Evolutionary conservation across 2,113 vertebrate genomes (phyloP).

Genomic region (Lates calcarifer): DNA sequence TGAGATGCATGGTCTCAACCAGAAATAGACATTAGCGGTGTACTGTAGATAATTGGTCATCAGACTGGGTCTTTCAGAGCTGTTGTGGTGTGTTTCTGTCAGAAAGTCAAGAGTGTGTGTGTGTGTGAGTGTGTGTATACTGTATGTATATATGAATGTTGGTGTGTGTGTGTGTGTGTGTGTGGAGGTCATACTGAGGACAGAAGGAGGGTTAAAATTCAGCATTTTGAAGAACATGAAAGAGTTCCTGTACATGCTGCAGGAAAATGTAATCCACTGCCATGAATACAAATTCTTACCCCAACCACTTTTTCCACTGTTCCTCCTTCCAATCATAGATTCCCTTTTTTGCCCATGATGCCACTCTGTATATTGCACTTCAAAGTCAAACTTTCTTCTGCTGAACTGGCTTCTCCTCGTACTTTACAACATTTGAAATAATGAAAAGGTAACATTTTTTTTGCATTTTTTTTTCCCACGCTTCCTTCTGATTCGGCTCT

Average conservation of each 20-base stretch:
- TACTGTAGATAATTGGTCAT: conserved; percentile 44
- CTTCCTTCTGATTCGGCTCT: neutral
- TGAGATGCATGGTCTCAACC: conserved; percentile 20
- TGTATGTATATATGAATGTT: neutral
- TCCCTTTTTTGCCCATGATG: conserved; percentile 16
- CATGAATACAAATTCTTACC: conserved; percentile 21
- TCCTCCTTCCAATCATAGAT: conserved; percentile 33
- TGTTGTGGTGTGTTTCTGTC: conserved; percentile 12
- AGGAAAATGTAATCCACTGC: conserved; percentile 16
- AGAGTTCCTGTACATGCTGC: neutral
- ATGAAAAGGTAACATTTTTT: conserved; percentile 38
- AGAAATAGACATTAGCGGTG: conserved; percentile 11
- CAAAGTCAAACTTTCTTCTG: conserved; percentile 22
- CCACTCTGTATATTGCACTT: conserved; percentile 8
- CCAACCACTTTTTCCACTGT: neutral
- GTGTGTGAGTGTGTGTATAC: neutral
- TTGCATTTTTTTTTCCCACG: neutral
- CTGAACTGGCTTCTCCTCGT: conserved; percentile 21
- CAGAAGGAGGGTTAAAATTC: conserved; percentile 10
- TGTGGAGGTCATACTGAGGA: conserved; percentile 31
- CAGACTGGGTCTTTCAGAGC: conserved; percentile 8
- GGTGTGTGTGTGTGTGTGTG: neutral
- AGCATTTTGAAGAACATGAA: conserved; percentile 8
- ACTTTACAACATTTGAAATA: conserved; percentile 35
- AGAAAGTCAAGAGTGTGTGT: conserved; percentile 1